These are phyloP conservation scores for Rhinophrynus dorsalis DNA, from an alignment of 2,797 vertebrate genomes.

Conservation along the genomic window DNA sequence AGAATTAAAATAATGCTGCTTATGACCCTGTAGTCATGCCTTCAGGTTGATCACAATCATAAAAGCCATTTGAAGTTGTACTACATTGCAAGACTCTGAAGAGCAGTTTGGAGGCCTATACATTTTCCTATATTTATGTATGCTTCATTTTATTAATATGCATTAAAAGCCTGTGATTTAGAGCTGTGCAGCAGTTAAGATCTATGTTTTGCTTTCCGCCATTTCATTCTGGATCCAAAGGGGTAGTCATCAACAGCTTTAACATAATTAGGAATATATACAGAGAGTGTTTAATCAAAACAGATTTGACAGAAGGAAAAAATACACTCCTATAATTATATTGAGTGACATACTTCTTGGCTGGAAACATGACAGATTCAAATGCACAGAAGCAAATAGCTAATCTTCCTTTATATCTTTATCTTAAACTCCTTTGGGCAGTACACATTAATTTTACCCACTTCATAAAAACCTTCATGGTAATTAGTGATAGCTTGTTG, in stretches of 20 bases:
- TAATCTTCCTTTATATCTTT: constrained; percentile 35
- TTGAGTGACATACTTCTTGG: constrained; percentile 39
- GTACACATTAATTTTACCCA: constrained; percentile 16
- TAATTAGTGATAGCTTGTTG: constrained; percentile 31
- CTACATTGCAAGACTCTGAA: not conserved
- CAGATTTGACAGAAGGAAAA: constrained; percentile 32
- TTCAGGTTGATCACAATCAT: constrained; percentile 1
- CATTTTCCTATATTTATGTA: constrained; percentile 15
- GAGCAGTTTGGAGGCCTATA: not conserved
- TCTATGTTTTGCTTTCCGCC: constrained; percentile 17
- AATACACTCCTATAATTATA: constrained; percentile 38
- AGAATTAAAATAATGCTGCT: not conserved
- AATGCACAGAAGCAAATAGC: constrained; percentile 30
- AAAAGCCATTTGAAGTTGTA: constrained; percentile 4
- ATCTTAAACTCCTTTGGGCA: constrained; percentile 24
- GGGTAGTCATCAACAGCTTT: constrained; percentile 37
- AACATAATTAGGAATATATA: constrained; percentile 45
- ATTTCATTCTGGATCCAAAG: constrained; percentile 30
- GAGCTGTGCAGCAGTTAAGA: not conserved
- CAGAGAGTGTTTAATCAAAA: constrained; percentile 44
- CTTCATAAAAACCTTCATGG: constrained; percentile 25
- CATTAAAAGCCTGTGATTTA: constrained; percentile 30
- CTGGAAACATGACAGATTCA: constrained; percentile 26
- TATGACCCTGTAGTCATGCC: not conserved
- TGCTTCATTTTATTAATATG: constrained; percentile 25